These are phyloP conservation scores for Zosterops japonicus DNA, from an alignment of 2,113 vertebrate genomes.

Conservation along the genomic window DNA sequence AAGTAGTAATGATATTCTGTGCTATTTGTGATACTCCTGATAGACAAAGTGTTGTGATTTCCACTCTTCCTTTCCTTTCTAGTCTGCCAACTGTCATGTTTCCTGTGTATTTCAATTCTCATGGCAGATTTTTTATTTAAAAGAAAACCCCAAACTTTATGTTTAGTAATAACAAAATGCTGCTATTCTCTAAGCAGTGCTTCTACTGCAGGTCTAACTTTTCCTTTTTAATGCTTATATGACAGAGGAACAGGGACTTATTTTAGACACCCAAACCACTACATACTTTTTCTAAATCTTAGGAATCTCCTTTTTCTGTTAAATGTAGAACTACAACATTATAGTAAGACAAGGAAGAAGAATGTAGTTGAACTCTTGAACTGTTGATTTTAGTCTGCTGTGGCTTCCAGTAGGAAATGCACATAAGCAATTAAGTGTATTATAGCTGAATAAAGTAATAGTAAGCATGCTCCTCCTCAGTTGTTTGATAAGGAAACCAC, in stretches of 20 bases:
- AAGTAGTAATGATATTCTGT: neutral
- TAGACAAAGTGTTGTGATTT: neutral
- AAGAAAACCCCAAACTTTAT: neutral
- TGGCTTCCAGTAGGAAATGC: neutral
- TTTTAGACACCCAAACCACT: neutral
- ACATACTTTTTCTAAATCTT: neutral
- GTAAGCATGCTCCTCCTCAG: neutral
- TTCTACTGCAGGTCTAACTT: neutral
- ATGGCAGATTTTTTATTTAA: neutral
- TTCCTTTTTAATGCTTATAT: neutral
- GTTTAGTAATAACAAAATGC: neutral
- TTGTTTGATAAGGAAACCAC: neutral
- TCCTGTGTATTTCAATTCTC: neutral
- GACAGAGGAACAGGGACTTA: neutral
- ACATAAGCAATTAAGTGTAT: neutral
- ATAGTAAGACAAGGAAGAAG: neutral
- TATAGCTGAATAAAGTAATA: neutral
- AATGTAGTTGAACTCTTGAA: neutral
- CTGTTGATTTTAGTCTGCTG: neutral
- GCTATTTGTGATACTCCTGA: neutral
- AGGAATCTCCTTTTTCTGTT: neutral
- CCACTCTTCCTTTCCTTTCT: neutral
- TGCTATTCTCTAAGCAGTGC: neutral
- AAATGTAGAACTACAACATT: neutral
- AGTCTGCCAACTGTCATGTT: neutral